Conservation (phyloP, 1,140 invertebrate genomes). For the Temnothorax longispinosus region DNA sequence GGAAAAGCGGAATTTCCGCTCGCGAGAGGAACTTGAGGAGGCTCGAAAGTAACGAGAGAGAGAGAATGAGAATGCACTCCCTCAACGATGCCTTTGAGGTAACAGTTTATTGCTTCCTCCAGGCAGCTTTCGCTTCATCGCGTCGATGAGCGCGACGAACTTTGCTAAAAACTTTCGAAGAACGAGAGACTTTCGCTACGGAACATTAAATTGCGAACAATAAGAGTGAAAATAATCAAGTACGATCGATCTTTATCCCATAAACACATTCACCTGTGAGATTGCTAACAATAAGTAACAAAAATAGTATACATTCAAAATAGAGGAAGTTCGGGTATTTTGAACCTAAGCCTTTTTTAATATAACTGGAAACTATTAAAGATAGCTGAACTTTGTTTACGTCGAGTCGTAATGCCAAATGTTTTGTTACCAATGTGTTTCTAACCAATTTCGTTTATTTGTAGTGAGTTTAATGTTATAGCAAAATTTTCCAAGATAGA, state of each 20-base stretch:
- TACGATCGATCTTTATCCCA: background rate
- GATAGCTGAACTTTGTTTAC: no score
- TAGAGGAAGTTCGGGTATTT: no score
- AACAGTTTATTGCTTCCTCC: slow-evolving; percentile 45
- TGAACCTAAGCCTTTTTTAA: no score
- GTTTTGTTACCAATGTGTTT: no score
- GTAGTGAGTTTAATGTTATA: no score
- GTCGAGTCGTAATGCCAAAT: no score
- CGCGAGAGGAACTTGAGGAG: slow-evolving; percentile 93
- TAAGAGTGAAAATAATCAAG: slow-evolving; percentile 28
- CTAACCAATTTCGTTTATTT: no score
- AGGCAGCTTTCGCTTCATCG: background rate
- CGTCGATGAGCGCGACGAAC: background rate
- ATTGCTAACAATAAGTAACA: background rate
- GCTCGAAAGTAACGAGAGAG: slow-evolving; percentile 94
- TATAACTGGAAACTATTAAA: no score
- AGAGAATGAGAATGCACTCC: slow-evolving; percentile 95
- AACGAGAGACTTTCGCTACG: background rate
- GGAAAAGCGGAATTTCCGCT: slow-evolving; percentile 91
- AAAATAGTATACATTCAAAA: background rate
- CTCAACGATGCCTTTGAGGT: slow-evolving; percentile 95
- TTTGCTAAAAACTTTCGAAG: slow-evolving; percentile 9
- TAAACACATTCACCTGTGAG: background rate
- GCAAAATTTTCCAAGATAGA: no score
- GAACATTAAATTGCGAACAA: background rate